phyloP scores from a whole-genome alignment of 2,113 vertebrate genomes.

The Dipodomys ordii region DNA sequence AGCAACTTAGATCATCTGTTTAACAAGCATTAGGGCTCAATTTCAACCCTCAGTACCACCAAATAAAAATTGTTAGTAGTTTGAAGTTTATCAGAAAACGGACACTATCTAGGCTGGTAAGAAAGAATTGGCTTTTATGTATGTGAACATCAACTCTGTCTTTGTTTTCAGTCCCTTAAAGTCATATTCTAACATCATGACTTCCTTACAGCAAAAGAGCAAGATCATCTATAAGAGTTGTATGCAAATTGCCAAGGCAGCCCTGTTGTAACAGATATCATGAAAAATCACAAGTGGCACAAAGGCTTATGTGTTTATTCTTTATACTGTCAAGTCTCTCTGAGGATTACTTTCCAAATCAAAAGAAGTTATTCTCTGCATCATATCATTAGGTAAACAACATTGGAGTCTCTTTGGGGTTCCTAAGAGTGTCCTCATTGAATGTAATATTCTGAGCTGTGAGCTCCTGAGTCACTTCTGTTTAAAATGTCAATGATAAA shows the following conservation, averaged over 20 bases:
- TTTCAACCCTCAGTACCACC: too few relatives aligned
- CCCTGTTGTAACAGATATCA: not conserved
- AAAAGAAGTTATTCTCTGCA: not conserved
- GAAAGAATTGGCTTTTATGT: not conserved
- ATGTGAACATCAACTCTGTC: not conserved
- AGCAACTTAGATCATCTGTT: too few relatives aligned
- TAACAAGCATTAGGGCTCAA: too few relatives aligned
- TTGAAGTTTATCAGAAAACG: not conserved
- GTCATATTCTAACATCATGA: not conserved
- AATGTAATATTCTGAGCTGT: not conserved
- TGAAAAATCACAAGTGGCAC: constrained; percentile 25
- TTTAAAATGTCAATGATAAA: constrained; percentile 72
- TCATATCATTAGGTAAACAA: not conserved
- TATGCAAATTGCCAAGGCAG: not conserved
- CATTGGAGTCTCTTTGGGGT: not conserved
- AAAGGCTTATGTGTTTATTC: not conserved
- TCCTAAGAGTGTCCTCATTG: not conserved
- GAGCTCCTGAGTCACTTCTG: not conserved
- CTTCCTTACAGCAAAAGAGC: not conserved
- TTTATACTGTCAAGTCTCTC: constrained; percentile 22
- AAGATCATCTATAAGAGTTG: constrained; percentile 22
- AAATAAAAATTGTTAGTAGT: too few relatives aligned
- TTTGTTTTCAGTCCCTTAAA: not conserved
- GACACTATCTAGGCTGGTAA: not conserved
- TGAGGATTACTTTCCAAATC: constrained; percentile 17